Percentiles rank a stretch among this genome's conserved stretches.
phyloP scores from a whole-genome alignment of 2,888 invertebrate species.

The Xestia ashworthii region DNA sequence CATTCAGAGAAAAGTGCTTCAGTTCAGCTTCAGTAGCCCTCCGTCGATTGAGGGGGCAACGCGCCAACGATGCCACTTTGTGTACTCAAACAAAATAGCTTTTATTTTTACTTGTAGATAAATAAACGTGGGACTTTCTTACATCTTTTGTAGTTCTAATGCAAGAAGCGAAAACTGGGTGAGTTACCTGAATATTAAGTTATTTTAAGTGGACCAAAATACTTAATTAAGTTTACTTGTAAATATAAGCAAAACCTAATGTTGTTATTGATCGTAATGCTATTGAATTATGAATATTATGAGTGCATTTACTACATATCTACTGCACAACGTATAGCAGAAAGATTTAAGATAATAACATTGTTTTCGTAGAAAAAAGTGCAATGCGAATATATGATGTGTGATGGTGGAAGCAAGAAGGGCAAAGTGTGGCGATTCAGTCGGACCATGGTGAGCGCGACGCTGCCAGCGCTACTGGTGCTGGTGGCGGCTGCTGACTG shows the following conservation, averaged over 20 bases:
- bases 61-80: constrained; percentile 34
- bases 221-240: constrained; percentile 62
- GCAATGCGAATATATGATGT: constrained; percentile 73
- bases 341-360: background rate
- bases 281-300: constrained; percentile 26
- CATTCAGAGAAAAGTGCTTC: constrained; percentile 73
- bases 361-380: constrained; percentile 52
- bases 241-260: constrained; percentile 44
- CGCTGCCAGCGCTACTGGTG: constrained; percentile 71
- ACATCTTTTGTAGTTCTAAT: background rate
- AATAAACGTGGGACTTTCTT: background rate
- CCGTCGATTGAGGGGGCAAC: constrained; percentile 62
- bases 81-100: constrained; percentile 28
- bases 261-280: constrained; percentile 53
- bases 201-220: constrained; percentile 59
- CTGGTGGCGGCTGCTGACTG: constrained; percentile 78
- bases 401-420: constrained; percentile 77
- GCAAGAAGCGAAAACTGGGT: constrained; percentile 27
- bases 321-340: background rate
- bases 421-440: constrained; percentile 66
- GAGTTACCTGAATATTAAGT: constrained; percentile 29
- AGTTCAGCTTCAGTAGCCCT: constrained; percentile 72
- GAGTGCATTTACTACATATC: background rate
- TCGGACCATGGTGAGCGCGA: constrained; percentile 79
- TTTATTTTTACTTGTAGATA: constrained; percentile 46